Evolutionary conservation across 1,140 invertebrate genomes (phyloP).

Genomic region (Drosophila sp.): DNA sequence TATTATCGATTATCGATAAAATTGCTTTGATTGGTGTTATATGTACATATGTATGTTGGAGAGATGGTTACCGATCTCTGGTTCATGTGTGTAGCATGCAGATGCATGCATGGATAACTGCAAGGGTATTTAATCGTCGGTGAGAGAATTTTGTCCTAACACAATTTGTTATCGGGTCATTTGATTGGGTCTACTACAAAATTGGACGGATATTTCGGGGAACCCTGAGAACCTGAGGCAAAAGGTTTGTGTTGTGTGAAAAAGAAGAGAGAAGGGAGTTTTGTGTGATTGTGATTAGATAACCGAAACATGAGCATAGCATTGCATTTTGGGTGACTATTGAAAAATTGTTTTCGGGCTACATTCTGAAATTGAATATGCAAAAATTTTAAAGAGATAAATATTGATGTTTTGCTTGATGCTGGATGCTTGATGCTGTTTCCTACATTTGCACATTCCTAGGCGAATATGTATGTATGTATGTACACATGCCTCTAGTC

Average conservation of each 20-base stretch:
- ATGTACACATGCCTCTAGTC: constrained; percentile 74
- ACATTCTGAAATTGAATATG: constrained; percentile 30
- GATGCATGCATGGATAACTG: too few relatives aligned
- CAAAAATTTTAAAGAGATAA: constrained; percentile 27
- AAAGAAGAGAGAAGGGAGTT: neutral
- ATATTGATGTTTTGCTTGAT: constrained; percentile 20
- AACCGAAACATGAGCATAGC: constrained; percentile 66
- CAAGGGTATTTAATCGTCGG: too few relatives aligned
- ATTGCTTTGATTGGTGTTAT: too few relatives aligned
- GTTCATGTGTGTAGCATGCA: too few relatives aligned
- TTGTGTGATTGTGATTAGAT: constrained; percentile 36
- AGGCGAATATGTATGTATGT: constrained; percentile 60
- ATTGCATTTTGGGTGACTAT: constrained; percentile 53
- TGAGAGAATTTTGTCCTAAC: too few relatives aligned
- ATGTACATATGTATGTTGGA: too few relatives aligned
- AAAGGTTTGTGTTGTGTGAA: neutral
- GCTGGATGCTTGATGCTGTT: constrained; percentile 45
- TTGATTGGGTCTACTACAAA: neutral
- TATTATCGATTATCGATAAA: too few relatives aligned
- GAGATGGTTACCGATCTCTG: too few relatives aligned
- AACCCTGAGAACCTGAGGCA: neutral
- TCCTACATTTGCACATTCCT: constrained; percentile 64
- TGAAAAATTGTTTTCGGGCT: constrained; percentile 24
- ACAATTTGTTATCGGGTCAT: too few relatives aligned
- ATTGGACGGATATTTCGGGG: neutral